A percentile compares a stretch with the other conserved stretches of the same genome.
These are phyloP conservation scores for Platichthys stellatus DNA, from an alignment of 2,113 vertebrate genomes.

Conservation along the genomic window DNA sequence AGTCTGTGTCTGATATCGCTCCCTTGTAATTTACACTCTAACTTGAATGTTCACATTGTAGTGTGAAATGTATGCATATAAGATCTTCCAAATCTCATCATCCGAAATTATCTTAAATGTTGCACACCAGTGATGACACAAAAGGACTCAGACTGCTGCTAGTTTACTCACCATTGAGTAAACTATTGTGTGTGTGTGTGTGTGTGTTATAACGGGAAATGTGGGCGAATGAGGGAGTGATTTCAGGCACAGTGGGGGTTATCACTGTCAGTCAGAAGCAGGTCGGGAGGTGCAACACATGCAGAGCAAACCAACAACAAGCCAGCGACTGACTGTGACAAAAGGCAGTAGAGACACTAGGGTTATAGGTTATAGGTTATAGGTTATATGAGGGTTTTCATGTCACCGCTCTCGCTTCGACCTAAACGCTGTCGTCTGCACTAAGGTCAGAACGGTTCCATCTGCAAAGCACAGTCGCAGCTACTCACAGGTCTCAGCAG, in stretches of 20 bases:
- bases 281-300: conserved; percentile 46
- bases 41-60: neutral
- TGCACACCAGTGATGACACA: neutral
- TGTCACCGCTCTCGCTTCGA: neutral
- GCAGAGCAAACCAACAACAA: conserved; percentile 42
- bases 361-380: too few relatives aligned
- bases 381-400: neutral
- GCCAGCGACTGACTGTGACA: conserved; percentile 9
- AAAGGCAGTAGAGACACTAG: conserved; percentile 14
- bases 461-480: conserved; percentile 1
- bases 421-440: neutral
- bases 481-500: conserved; percentile 8
- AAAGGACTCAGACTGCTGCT: neutral
- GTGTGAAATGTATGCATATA: neutral
- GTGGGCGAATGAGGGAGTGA: conserved; percentile 9
- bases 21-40: conserved; percentile 1
- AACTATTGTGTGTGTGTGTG: neutral
- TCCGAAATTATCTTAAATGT: neutral
- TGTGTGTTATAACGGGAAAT: neutral
- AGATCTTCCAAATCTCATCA: too few relatives aligned
- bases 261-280: conserved; percentile 45
- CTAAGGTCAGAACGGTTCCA: neutral
- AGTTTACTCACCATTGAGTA: neutral
- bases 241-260: conserved; percentile 13
- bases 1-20: neutral